Conservation (phyloP, 2,113 vertebrate genomes). For the Hystrix brachyura region DNA sequence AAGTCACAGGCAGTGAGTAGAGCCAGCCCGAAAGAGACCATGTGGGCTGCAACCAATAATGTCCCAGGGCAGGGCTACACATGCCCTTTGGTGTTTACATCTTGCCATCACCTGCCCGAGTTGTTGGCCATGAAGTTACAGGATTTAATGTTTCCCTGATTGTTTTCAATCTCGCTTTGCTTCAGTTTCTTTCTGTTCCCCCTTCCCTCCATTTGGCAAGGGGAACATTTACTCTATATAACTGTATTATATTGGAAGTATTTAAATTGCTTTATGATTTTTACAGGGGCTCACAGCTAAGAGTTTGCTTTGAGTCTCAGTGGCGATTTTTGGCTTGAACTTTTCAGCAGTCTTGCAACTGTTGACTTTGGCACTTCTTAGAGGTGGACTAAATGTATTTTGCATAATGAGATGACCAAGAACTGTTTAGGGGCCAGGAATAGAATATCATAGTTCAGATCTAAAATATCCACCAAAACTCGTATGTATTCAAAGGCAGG, state of each 20-base stretch:
- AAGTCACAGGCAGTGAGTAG: not conserved
- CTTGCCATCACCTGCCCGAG: not conserved
- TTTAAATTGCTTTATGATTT: not conserved
- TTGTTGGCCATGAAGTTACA: not conserved
- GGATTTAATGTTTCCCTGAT: not conserved
- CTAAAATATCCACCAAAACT: not conserved
- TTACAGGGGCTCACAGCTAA: not conserved
- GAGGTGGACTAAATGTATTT: not conserved
- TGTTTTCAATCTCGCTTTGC: not conserved
- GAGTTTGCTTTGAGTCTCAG: not conserved
- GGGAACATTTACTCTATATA: not conserved
- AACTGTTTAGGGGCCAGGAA: not conserved
- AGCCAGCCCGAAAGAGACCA: not conserved
- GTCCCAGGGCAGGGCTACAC: not conserved
- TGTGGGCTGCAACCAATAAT: not conserved
- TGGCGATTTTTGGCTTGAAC: not conserved
- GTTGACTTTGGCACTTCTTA: not conserved
- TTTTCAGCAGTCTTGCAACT: not conserved
- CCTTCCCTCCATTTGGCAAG: not conserved
- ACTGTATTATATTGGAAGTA: not conserved
- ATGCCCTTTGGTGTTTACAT: not conserved
- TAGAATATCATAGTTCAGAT: not conserved
- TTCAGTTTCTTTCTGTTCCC: not conserved
- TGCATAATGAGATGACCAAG: not conserved
- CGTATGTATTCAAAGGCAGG: not conserved